Evolutionary conservation across 2,113 vertebrate genomes (phyloP).

Genomic region (Mobula hypostoma): DNA sequence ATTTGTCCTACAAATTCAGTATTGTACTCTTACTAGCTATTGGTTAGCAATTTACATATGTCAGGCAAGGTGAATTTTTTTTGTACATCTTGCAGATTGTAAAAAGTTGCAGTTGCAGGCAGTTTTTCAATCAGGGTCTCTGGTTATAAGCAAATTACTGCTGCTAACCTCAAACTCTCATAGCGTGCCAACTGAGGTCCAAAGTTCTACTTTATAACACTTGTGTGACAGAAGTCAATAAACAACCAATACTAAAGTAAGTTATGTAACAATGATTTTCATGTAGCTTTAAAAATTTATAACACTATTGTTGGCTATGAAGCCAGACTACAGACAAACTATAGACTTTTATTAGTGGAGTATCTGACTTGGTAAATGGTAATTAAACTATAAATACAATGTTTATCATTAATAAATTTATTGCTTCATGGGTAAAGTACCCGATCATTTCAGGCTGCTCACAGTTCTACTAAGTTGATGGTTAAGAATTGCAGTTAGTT

Average conservation of each 20-base stretch:
- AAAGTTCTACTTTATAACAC: conserved; percentile 59
- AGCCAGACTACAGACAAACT: conserved; percentile 45
- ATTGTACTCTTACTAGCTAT: background rate
- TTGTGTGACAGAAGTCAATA: conserved; percentile 77
- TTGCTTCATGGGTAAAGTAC: conserved; percentile 47
- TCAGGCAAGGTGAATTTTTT: background rate
- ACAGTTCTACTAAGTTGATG: conserved; percentile 44
- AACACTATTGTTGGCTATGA: conserved; percentile 46
- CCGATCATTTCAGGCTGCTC: conserved; percentile 47
- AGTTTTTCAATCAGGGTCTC: background rate
- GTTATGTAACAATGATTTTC: conserved; percentile 58
- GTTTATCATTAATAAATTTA: conserved; percentile 62
- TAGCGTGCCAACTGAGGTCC: conserved; percentile 62
- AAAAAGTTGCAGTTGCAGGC: conserved; percentile 25
- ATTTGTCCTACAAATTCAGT: background rate
- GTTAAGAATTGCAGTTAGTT: background rate
- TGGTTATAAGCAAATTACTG: background rate
- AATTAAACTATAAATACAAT: conserved; percentile 54
- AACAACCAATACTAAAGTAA: conserved; percentile 54
- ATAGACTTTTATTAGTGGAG: background rate
- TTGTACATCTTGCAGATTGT: conserved; percentile 9
- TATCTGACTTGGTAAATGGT: conserved; percentile 48
- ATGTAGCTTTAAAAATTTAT: conserved; percentile 44
- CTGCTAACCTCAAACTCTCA: conserved; percentile 53
- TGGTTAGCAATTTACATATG: background rate